Conservation (phyloP, 2,113 vertebrate species). For the Misgurnus mizolepis region DNA sequence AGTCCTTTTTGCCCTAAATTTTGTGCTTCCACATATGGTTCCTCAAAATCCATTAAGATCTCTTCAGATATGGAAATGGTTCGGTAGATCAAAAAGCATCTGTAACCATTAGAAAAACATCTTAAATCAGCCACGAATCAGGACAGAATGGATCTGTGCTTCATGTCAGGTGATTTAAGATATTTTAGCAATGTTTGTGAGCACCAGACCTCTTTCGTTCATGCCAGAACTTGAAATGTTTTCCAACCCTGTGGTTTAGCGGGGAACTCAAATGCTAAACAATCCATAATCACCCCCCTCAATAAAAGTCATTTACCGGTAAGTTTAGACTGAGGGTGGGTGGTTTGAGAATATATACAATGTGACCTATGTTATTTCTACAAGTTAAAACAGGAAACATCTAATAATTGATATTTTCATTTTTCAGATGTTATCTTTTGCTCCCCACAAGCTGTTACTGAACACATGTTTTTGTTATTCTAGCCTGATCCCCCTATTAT, state of each 20-base stretch:
- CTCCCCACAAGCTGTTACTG: background rate
- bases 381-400: too few species aligned
- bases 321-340: background rate
- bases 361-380: too few species aligned
- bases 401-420: background rate
- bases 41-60: background rate
- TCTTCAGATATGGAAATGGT: constrained; percentile 5
- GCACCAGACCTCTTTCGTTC: background rate
- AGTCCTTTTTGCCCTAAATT: constrained; percentile 11
- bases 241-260: background rate
- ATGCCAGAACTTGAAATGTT: constrained; percentile 37
- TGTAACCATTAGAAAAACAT: background rate
- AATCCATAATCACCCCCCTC: background rate
- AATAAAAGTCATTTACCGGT: background rate
- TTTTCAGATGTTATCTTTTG: background rate
- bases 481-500: too few species aligned
- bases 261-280: background rate
- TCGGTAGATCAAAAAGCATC: constrained; percentile 1
- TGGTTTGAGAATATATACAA: background rate
- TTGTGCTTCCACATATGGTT: background rate
- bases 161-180: constrained; percentile 25
- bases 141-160: background rate
- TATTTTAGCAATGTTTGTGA: constrained; percentile 36
- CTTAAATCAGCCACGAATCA: background rate
- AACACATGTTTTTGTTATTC: too few species aligned